These are phyloP conservation scores for Lampropteryx suffumata DNA, from an alignment of 2,888 invertebrate species.

Conservation along the genomic window DNA sequence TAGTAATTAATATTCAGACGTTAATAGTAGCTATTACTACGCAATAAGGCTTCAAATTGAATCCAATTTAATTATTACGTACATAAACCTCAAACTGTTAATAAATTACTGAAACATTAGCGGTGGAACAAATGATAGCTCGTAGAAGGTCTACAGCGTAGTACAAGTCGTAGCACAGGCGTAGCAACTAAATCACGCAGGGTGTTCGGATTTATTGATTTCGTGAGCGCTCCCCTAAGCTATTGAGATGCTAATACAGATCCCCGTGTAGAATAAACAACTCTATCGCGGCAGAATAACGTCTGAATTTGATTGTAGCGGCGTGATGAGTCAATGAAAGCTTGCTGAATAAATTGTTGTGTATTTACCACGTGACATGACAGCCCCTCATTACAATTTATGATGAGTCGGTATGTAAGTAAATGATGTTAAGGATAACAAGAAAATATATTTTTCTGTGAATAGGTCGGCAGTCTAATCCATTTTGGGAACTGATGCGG, in stretches of 20 bases:
- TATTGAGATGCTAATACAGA: constrained; percentile 51
- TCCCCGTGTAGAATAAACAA: constrained; percentile 36
- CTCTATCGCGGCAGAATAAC: constrained; percentile 34
- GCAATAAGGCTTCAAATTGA: constrained; percentile 10
- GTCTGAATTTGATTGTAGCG: constrained; percentile 29
- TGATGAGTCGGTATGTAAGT: constrained; percentile 34
- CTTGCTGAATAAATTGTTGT: constrained; percentile 40
- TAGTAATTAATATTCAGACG: constrained; percentile 17
- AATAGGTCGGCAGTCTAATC: constrained; percentile 23
- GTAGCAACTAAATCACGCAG: constrained; percentile 43
- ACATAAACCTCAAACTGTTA: constrained; percentile 12
- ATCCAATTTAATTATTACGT: constrained; percentile 15
- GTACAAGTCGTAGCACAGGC: constrained; percentile 33
- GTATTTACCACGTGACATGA: constrained; percentile 38
- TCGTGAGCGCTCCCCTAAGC: constrained; percentile 42
- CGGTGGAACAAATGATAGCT: constrained; percentile 24
- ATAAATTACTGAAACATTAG: constrained; percentile 21
- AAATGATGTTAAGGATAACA: constrained; percentile 27
- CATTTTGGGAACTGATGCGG: constrained; percentile 22
- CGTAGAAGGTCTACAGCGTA: constrained; percentile 41
- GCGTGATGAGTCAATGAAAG: constrained; percentile 40
- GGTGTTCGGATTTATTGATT: constrained; percentile 53
- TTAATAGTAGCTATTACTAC: constrained; percentile 10
- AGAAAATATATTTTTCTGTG: constrained; percentile 24
- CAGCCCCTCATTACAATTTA: constrained; percentile 39